Percentiles rank a stretch among this genome's conserved stretches.
phyloP scores from a whole-genome alignment of 2,113 vertebrate genomes.

The Myiozetetes cayanensis region DNA sequence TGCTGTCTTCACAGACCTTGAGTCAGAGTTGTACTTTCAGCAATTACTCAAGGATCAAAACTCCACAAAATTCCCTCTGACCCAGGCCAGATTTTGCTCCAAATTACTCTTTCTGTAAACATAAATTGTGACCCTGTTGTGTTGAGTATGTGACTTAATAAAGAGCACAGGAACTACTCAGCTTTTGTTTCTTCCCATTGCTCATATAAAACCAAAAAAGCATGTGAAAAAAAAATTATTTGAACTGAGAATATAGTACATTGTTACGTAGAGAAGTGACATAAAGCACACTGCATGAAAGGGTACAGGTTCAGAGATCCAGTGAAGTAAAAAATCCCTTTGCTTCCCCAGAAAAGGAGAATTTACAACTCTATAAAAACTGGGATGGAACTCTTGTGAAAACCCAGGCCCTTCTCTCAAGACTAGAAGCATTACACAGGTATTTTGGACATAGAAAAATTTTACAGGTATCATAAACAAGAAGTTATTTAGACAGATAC shows the following conservation, averaged over 20 bases:
- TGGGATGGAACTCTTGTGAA: neutral
- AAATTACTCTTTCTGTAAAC: neutral
- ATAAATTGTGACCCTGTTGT: neutral
- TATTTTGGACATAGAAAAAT: neutral
- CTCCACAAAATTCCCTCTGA: neutral
- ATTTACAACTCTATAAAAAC: neutral
- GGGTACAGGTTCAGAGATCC: neutral
- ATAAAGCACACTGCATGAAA: neutral
- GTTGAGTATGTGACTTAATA: neutral
- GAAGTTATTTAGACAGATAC: neutral
- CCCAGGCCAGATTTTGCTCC: neutral
- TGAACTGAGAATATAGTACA: neutral
- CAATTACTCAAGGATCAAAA: neutral
- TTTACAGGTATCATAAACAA: neutral
- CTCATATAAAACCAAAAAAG: neutral
- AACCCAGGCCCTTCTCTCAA: neutral
- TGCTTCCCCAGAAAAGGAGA: neutral
- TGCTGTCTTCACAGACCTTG: neutral
- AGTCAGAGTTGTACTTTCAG: neutral
- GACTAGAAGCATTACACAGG: neutral
- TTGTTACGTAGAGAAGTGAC: neutral
- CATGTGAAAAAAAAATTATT: neutral
- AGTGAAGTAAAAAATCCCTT: neutral
- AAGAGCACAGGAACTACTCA: neutral
- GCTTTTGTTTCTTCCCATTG: neutral